phyloP scores from a whole-genome alignment of 2,113 vertebrate genomes.

The Sorex fumeus region DNA sequence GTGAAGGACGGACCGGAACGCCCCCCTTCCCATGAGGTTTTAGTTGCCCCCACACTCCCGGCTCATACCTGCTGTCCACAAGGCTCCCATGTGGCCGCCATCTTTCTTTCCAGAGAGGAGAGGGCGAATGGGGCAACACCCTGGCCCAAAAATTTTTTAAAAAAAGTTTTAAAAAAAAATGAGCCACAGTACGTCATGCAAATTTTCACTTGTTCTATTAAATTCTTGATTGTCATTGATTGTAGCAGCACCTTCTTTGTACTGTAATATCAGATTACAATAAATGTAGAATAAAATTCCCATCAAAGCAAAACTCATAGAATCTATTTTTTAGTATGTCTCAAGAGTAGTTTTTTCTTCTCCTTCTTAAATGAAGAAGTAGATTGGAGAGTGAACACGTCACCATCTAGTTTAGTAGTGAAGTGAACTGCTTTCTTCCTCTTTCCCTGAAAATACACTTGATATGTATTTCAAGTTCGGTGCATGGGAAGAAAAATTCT shows the following conservation, averaged over 20 bases:
- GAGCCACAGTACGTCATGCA: background rate
- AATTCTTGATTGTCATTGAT: constrained; percentile 24
- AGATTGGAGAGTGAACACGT: background rate
- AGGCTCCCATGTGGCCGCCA: too few relatives aligned
- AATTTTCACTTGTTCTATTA: constrained; percentile 62
- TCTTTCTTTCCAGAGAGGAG: too few relatives aligned
- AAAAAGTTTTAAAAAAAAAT: background rate
- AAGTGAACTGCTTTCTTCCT: background rate
- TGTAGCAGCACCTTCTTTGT: constrained; percentile 30
- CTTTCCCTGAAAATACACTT: constrained; percentile 51
- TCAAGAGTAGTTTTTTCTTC: background rate
- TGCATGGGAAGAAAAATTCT: background rate
- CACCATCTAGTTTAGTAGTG: background rate
- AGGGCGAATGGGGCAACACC: too few relatives aligned
- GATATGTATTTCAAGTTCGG: constrained; percentile 32
- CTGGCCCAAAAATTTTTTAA: too few relatives aligned
- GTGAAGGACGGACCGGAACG: too few relatives aligned
- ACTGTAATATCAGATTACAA: constrained; percentile 22
- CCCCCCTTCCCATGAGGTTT: too few relatives aligned
- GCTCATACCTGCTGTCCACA: too few relatives aligned
- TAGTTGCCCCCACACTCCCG: too few relatives aligned
- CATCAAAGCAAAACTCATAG: constrained; percentile 6
- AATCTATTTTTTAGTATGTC: constrained; percentile 11
- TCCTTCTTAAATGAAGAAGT: constrained; percentile 9
- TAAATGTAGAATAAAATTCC: constrained; percentile 25